Evolutionary conservation across 2,113 vertebrate species (phyloP).

Genomic region (Rostratula benghalensis): DNA sequence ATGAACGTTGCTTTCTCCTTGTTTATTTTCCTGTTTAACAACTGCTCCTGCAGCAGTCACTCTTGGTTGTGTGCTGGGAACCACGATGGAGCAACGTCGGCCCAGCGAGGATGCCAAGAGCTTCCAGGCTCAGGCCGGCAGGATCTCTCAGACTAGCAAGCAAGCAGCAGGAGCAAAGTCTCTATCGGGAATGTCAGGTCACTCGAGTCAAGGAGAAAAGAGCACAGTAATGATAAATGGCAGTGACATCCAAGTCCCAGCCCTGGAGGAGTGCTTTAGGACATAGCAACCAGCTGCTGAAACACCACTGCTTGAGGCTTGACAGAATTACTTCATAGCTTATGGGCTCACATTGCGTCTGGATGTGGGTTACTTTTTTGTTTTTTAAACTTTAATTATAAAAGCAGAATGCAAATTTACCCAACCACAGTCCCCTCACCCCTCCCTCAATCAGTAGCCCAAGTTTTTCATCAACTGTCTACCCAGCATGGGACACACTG

Average conservation of each 20-base stretch:
- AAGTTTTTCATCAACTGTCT: background rate
- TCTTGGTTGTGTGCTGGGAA: background rate
- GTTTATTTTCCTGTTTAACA: background rate
- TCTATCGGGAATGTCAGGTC: background rate
- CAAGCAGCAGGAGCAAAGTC: background rate
- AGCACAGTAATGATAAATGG: background rate
- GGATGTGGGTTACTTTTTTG: too few species aligned
- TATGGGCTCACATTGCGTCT: background rate
- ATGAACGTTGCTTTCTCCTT: background rate
- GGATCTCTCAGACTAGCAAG: background rate
- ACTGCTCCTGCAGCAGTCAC: background rate
- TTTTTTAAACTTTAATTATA: background rate
- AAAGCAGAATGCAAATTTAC: background rate
- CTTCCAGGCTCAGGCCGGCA: background rate
- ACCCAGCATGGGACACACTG: background rate
- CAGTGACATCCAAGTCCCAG: background rate
- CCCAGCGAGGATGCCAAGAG: background rate
- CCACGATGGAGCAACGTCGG: fast-evolving
- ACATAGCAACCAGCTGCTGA: background rate
- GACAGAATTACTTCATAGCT: background rate
- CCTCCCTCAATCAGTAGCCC: background rate
- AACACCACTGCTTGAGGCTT: background rate
- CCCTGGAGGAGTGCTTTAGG: background rate
- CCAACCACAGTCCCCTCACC: background rate
- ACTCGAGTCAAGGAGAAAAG: background rate